Conservation (phyloP, 2,113 vertebrate species). For the Vimba vimba region DNA sequence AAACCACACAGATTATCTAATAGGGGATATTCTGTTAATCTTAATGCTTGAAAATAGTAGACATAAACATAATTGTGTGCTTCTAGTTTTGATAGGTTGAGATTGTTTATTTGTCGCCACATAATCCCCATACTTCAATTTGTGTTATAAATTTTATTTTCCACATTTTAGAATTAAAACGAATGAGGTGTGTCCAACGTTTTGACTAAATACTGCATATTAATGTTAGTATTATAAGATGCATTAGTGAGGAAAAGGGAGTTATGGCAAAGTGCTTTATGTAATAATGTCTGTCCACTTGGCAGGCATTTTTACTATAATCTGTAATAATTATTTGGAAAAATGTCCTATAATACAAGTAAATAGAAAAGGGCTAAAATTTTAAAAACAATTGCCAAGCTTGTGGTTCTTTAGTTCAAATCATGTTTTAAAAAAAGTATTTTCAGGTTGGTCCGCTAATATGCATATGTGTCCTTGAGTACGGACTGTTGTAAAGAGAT, state of each 20-base stretch:
- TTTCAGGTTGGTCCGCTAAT: not conserved
- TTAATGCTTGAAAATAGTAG: not conserved
- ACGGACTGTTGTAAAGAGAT: not conserved
- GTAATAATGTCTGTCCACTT: not conserved
- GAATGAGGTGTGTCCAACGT: not conserved
- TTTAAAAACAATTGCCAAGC: not conserved
- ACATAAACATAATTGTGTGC: not conserved
- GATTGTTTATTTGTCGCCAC: not conserved
- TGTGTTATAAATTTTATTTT: not conserved
- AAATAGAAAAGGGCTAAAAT: not conserved
- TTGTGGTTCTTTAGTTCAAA: not conserved
- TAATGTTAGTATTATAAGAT: not conserved
- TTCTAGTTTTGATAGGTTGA: too few relatives aligned
- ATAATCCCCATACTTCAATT: not conserved
- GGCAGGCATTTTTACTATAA: not conserved
- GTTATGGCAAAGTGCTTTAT: not conserved
- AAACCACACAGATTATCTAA: not conserved
- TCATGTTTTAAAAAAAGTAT: not conserved
- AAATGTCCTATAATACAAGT: not conserved
- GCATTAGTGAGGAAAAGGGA: not conserved
- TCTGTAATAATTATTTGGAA: too few relatives aligned
- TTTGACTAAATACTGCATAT: not conserved
- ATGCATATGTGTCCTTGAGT: too few relatives aligned
- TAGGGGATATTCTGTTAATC: not conserved
- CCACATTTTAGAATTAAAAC: not conserved